phyloP scores from a whole-genome alignment of 2,888 invertebrate species.

The Trichacis sp. region DNA sequence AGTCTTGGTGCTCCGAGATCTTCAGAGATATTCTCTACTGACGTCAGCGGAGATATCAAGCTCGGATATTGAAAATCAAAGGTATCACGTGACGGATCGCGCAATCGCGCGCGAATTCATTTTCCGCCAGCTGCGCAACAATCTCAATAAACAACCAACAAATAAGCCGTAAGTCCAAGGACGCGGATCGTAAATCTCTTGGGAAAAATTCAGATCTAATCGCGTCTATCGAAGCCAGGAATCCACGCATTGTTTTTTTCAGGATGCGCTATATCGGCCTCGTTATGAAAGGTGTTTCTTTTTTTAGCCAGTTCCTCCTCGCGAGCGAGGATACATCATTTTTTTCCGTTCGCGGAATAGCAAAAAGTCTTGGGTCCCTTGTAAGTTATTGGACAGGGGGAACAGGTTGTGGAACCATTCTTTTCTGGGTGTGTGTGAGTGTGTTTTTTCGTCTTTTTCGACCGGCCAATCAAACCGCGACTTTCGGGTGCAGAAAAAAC shows the following conservation, averaged over 20 bases:
- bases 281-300: conserved; percentile 13
- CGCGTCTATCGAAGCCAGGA: conserved; percentile 21
- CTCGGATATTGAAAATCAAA: conserved; percentile 16
- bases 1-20: conserved; percentile 15
- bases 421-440: no score
- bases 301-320: conserved; percentile 15
- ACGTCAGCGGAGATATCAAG: conserved; percentile 41
- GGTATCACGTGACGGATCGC: conserved; percentile 39
- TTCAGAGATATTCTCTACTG: conserved; percentile 38
- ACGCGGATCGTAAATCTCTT: conserved; percentile 17
- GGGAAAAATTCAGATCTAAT: conserved; percentile 16
- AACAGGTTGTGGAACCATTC: background rate
- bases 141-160: conserved; percentile 17
- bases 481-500: no score
- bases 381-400: conserved; percentile 1
- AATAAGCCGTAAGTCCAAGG: conserved; percentile 19
- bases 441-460: no score
- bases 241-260: conserved; percentile 29
- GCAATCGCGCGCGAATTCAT: conserved; percentile 13
- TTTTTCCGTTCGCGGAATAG: background rate
- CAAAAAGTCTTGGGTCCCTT: background rate
- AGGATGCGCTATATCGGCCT: conserved; percentile 19
- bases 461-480: no score
- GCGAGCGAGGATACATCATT: background rate
- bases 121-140: conserved; percentile 1